phyloP scores from a whole-genome alignment of 2,113 vertebrate species.

The Ochotona curzoniae region DNA sequence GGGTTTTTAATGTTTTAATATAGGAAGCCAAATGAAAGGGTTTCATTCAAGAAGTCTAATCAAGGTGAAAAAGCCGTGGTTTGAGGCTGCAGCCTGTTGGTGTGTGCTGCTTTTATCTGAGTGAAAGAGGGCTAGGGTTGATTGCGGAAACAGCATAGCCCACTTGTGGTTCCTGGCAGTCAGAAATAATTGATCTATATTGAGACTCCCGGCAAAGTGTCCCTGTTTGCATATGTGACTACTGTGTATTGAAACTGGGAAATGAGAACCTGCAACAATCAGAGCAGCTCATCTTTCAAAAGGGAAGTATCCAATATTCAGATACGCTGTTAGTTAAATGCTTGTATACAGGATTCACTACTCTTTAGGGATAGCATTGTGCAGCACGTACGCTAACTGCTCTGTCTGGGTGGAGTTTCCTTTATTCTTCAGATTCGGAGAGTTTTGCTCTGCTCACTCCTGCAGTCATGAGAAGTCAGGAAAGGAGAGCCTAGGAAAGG shows the following conservation, averaged over 20 bases:
- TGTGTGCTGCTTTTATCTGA: slow-evolving; percentile 49
- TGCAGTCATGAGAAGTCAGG: slow-evolving; percentile 11
- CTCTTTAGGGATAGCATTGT: slow-evolving; percentile 49
- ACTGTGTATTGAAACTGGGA: not conserved
- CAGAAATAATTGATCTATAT: slow-evolving; percentile 60
- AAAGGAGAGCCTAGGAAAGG: not conserved
- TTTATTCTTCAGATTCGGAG: not conserved
- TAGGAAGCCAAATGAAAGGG: slow-evolving; percentile 58
- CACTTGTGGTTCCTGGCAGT: not conserved
- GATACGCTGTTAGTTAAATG: slow-evolving; percentile 33
- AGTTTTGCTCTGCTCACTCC: not conserved
- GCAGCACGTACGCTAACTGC: not conserved
- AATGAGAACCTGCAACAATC: slow-evolving; percentile 52
- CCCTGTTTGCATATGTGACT: slow-evolving; percentile 44
- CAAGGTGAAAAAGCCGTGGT: slow-evolving; percentile 40
- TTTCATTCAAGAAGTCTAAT: slow-evolving; percentile 64
- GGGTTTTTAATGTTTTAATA: slow-evolving; percentile 66
- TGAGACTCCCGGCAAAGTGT: slow-evolving; percentile 25
- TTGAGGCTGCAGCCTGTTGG: not conserved
- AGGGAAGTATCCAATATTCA: slow-evolving; percentile 13
- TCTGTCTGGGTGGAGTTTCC: not conserved
- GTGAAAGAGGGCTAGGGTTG: not conserved
- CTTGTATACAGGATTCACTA: slow-evolving; percentile 31
- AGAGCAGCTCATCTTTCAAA: slow-evolving; percentile 66
- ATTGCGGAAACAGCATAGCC: not conserved